A percentile compares a stretch with the other conserved stretches of the same genome.
These are phyloP conservation scores for Urechis unicinctus DNA, from an alignment of 2,888 invertebrate species.

Conservation along the genomic window DNA sequence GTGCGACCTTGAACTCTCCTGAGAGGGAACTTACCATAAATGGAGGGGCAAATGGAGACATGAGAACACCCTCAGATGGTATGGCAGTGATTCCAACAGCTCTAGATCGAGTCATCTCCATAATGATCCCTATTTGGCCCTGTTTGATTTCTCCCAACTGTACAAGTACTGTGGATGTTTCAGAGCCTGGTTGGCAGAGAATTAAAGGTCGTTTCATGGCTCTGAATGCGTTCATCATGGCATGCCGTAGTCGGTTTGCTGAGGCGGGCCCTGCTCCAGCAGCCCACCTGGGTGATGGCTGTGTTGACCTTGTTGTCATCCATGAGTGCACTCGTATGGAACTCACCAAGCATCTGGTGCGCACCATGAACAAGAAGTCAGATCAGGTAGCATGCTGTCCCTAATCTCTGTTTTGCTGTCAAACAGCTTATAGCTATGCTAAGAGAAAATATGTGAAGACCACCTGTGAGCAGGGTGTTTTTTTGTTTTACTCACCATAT, in stretches of 20 bases:
- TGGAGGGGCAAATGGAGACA: no score
- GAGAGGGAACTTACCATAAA: no score
- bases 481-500: no score
- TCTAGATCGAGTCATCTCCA: no score
- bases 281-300: constrained; percentile 74
- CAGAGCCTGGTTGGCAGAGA: constrained; percentile 49
- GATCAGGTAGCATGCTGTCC: constrained; percentile 51
- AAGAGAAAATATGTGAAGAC: no score
- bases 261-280: constrained; percentile 72
- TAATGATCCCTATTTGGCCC: no score
- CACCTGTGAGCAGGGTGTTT: no score
- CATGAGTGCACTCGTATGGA: constrained; percentile 67
- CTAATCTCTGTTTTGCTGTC: neutral
- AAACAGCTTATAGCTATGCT: neutral
- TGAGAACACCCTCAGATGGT: no score
- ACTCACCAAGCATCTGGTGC: constrained; percentile 63
- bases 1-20: no score
- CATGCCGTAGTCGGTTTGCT: constrained; percentile 68
- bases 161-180: no score
- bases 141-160: no score
- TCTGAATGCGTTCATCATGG: constrained; percentile 70
- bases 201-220: constrained; percentile 63
- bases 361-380: constrained; percentile 56
- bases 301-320: constrained; percentile 67
- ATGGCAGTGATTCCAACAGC: no score